A percentile compares a stretch with the other conserved stretches of the same genome.
Conservation (phyloP, 2,888 invertebrate species). For the Perdita meconis region DNA sequence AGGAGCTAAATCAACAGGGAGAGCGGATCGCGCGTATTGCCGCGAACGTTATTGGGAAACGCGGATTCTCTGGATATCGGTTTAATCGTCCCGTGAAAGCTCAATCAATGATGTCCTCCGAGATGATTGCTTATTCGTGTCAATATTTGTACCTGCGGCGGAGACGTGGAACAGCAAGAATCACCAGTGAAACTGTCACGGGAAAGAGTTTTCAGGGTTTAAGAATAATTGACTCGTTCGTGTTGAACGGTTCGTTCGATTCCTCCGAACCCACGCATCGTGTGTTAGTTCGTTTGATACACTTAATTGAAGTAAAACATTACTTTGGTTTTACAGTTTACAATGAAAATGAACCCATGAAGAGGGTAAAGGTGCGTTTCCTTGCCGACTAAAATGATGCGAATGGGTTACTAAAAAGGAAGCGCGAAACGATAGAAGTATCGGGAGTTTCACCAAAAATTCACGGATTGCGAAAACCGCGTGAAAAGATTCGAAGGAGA, state of each 20-base stretch:
- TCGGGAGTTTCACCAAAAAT: background rate
- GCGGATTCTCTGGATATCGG: slow-evolving; percentile 52
- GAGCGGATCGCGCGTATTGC: slow-evolving; percentile 39
- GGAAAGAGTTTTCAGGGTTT: background rate
- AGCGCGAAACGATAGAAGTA: background rate
- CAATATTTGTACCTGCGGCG: slow-evolving; percentile 76
- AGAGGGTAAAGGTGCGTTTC: too few species aligned
- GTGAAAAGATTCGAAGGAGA: slow-evolving; percentile 1
- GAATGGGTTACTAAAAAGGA: too few species aligned
- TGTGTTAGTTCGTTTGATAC: too few species aligned
- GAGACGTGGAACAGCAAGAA: slow-evolving; percentile 47
- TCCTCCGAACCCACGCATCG: too few species aligned
- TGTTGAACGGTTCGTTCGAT: too few species aligned
- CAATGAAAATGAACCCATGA: too few species aligned
- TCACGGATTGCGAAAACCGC: background rate
- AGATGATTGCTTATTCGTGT: slow-evolving; percentile 71
- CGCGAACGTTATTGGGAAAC: slow-evolving; percentile 49
- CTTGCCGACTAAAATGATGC: too few species aligned
- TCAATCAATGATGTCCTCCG: slow-evolving; percentile 63
- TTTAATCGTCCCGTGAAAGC: slow-evolving; percentile 57
- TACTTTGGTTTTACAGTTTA: too few species aligned
- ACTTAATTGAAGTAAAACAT: too few species aligned
- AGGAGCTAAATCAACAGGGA: slow-evolving; percentile 59
- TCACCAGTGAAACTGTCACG: slow-evolving; percentile 14
- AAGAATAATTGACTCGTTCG: background rate